Base-by-base conservation (phyloP, 2,888 invertebrate species). In the Ectemnius lituratus region DNA sequence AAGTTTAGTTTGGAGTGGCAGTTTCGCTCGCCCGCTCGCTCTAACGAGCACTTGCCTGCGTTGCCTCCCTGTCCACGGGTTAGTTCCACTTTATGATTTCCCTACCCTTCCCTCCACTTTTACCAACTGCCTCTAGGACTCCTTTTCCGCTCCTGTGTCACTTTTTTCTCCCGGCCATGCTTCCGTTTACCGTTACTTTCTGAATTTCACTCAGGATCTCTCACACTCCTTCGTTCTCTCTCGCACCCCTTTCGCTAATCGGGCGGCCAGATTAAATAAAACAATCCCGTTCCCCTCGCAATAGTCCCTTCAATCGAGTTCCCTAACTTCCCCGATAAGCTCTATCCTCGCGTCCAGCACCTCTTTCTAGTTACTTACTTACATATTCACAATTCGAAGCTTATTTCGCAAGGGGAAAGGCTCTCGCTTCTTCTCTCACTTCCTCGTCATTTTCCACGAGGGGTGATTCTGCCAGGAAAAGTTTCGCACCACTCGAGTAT, bases 351-450 rank as follows among this genome's bases (percentile, higher is more conserved):
- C 60, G 57, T 37, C 37, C 64, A 20, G 8, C 70, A 23, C 45
- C 63, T 27, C 63, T 46, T 67, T 58, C 74, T 62, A 23, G 67
- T 75, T 76, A 75, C 83, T 81, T 83, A 81, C 76, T 81, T 83
- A 81, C 76, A 75, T 82, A 82, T 82, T 82, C 82, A 79, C 83
- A 83, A 79, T 73, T 79, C 72, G 62, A 70, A 64, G 57, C 69
- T 62, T 63, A 65, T 73, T 73, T 72, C 72, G 16, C 52, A 52
- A 18, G 67, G 45, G 57, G 14, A 46, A 58, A 64, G 37, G 58
- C 65, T 18, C 58, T 60, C 47, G 58, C 66, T 56, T 45, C 46
- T 65, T 52, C 13, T 58, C 45, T 11, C 37, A 37, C 23, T 27
- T 23, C n/a, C n/a, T 23, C 70, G 70, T 27, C 23, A 23, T 23